Base-by-base conservation (phyloP, 2,888 invertebrate genomes). In the Drosophila paracracens region DNA sequence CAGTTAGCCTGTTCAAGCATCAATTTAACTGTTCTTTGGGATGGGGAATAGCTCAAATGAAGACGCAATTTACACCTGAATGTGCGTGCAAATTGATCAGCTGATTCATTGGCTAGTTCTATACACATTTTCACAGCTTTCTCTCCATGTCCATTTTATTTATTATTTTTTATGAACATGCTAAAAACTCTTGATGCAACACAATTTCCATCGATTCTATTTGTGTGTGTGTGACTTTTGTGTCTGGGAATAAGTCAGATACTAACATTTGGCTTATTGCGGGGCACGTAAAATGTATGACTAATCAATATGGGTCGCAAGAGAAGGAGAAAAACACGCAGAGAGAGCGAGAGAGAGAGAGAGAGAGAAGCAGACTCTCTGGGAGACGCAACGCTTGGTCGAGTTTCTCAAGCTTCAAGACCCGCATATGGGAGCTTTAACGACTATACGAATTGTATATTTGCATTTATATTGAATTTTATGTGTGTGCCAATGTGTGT, bases 101-200 rank as follows among this genome's bases (percentile, higher is more conserved):
- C 67, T 79, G 72, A 68, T 63, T 59, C 62, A 68, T 68, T 68
- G 66, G 52, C 51, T 36, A 62, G 83, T 82, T 82, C 81, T 82
- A 68, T 62, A 60, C 36, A 67, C 58, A 67, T 81, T 83, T 82
- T 83, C 82, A 73, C 82, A 82, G 81, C 82, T 82, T 82, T 82
- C 82, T 73, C 82, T 68, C 59, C 29, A 65, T 71, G 76, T 66
- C 62, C 69, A 70, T 1, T 36, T 53, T 53, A 25, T 35, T 10
- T 10, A 25, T 25, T 18, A 36, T 36, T 70, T 76, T 70, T 63
- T 74, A 77, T 74, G 71, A 74, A 54, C 60, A 77, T 68, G 83
- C 70, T 75, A 78, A 83, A 75, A 74, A 65, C 52, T 4, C 50
- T 77, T 46, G 67, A 62, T 77, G 74, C 69, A 70, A 74, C 70